Evolutionary conservation across 2,888 invertebrate species (phyloP), one percentile per base, ranked within the genome.

Genomic region (Cephonodes hylas): DNA sequence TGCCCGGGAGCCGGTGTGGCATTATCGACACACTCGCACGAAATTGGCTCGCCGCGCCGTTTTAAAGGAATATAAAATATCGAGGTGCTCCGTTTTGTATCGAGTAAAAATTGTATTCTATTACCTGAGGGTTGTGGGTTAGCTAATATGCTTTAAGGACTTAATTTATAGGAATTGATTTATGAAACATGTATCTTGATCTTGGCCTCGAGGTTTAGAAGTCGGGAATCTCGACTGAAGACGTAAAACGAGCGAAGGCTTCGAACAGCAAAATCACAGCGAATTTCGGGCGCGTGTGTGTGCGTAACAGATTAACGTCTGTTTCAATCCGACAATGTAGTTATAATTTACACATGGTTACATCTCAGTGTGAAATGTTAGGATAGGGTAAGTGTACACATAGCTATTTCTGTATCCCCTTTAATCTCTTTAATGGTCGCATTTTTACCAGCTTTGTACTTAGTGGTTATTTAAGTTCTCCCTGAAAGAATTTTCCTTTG

Each of bases 21-120:
- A 74, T 71, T 77, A 77, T 77, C 74, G 75, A 75, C 72, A 75
- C 70, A 67, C 75, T 66, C 61, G 65, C 63, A 64, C 64, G 66
- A 72, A 74, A 71, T 67, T 60, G 71, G 69, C 68, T 70, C 59
- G 48, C 56, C n/a, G 66, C 68, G 62, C 68, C 69, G 70, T 74
- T 77, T 76, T 65, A 65, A 64, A 73, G 56, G 67, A 72, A 70
- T 71, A 63, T 63, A 64, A 38, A 58, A 53, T 53, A 27, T 53
- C 27, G 18, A 27, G 31, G 27, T 3, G 53, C 10, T 53, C 31
- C 18, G 31, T 18, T 53, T 53, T 53, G 53, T 53, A 8, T 27
- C 4, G 25, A 18, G n/a, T 53, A 53, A 53, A 53, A 18, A 53
- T 53, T 53, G 15, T 53, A 53, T 31, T 53, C 31, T 31, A 31